Percentiles rank a stretch among this genome's conserved stretches.
phyloP scores from a whole-genome alignment of 2,888 invertebrate genomes.

The Agriopis aurantiaria region DNA sequence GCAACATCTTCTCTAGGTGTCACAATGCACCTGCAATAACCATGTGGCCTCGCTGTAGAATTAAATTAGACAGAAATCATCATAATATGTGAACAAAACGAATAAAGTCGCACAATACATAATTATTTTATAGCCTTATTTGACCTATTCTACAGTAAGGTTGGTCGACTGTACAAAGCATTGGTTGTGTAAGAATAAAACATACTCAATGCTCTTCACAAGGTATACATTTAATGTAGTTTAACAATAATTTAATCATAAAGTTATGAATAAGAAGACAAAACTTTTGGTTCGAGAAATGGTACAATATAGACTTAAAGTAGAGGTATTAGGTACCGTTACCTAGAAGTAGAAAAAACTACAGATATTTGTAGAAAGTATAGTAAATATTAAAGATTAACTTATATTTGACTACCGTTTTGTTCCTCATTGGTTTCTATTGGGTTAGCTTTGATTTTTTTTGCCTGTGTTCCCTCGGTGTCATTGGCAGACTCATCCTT shows the following conservation, averaged over 20 bases:
- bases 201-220: conserved; percentile 48
- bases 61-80: no score
- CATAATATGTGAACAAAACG: no score
- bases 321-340: conserved; percentile 69
- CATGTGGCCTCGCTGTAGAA: no score
- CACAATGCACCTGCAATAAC: no score
- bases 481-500: conserved; percentile 76
- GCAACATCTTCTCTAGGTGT: no score
- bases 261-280: conserved; percentile 57
- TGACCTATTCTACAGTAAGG: not conserved
- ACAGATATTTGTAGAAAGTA: conserved; percentile 54
- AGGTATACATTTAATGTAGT: conserved; percentile 52
- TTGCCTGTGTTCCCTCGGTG: conserved; percentile 73
- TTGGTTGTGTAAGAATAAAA: conserved; percentile 34
- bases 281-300: conserved; percentile 75
- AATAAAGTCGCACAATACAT: no score
- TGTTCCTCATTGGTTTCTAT: conserved; percentile 59
- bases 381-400: conserved; percentile 55
- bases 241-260: conserved; percentile 60
- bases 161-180: not conserved
- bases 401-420: conserved; percentile 60
- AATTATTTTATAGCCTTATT: not conserved
- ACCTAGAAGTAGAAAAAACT: conserved; percentile 68
- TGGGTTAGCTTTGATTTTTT: conserved; percentile 73
- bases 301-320: conserved; percentile 51